phyloP scores from a whole-genome alignment of 2,797 vertebrate genomes.

The Pitangus sulphuratus region DNA sequence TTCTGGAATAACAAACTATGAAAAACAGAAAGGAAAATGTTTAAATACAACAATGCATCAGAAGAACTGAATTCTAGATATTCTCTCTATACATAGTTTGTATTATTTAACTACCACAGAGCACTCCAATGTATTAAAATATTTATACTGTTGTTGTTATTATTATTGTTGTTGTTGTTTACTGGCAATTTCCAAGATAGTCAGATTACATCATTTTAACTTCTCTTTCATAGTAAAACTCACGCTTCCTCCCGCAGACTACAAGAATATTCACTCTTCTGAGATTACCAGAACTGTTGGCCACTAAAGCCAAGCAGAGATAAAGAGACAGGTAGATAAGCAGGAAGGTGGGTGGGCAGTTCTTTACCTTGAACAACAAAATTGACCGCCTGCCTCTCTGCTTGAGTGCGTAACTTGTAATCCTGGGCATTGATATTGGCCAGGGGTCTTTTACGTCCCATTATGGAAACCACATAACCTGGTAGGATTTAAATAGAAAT shows the following conservation, averaged over 20 bases:
- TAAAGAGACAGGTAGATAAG: not conserved
- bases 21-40: not conserved
- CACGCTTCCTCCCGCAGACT: not conserved
- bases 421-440: constrained; percentile 82
- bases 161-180: not conserved
- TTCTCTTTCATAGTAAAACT: not conserved
- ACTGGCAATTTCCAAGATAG: not conserved
- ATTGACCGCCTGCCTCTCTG: constrained; percentile 94
- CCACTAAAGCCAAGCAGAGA: not conserved
- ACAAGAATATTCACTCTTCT: not conserved
- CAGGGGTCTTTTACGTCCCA: constrained; percentile 88
- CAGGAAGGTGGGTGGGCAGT: not conserved
- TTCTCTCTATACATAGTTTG: not conserved
- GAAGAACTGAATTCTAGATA: not conserved
- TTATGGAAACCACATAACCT: constrained; percentile 90
- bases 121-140: not conserved
- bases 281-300: not conserved
- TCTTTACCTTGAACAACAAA: constrained; percentile 92
- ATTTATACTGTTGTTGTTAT: not conserved
- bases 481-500: not conserved
- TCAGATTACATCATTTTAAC: not conserved
- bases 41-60: not conserved
- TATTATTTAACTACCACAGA: not conserved
- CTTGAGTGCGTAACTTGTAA: constrained; percentile 84
- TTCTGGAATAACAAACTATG: not conserved